Conservation (phyloP, 2,797 vertebrate species). For the Hemibagrus guttatus region DNA sequence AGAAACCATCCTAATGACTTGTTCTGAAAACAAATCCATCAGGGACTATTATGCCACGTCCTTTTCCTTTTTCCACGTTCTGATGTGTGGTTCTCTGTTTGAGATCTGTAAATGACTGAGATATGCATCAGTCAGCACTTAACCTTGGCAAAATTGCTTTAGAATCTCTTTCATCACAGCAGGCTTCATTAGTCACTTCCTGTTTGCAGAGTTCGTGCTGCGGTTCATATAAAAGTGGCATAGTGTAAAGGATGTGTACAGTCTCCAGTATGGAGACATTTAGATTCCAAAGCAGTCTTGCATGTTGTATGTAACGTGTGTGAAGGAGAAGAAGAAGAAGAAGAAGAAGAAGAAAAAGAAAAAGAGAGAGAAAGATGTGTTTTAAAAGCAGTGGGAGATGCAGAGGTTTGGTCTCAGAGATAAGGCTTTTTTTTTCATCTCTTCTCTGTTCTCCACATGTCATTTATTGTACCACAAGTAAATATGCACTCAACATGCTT, state of each 20-base stretch:
- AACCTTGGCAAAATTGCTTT: not conserved
- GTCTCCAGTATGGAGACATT: not conserved
- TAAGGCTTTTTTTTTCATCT: not conserved
- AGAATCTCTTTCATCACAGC: constrained; percentile 17
- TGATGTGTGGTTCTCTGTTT: not conserved
- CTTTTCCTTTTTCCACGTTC: not conserved
- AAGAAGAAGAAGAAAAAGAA: not conserved
- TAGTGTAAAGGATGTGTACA: not conserved
- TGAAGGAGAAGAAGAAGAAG: not conserved
- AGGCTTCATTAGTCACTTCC: constrained; percentile 20
- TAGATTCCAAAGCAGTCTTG: not conserved
- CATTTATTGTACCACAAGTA: not conserved
- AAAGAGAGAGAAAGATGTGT: not conserved
- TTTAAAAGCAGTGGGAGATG: not conserved
- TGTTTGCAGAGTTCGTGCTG: not conserved
- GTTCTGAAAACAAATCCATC: not conserved
- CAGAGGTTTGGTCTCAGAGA: not conserved
- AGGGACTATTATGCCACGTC: too few relatives aligned
- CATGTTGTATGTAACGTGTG: not conserved
- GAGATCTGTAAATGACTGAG: not conserved
- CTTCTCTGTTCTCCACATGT: too few relatives aligned
- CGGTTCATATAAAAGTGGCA: not conserved
- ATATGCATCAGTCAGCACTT: constrained; percentile 10
- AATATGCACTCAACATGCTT: not conserved
- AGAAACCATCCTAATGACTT: not conserved